phyloP scores from a whole-genome alignment of 1,140 invertebrate genomes.

The Amphibalanus amphitrite region DNA sequence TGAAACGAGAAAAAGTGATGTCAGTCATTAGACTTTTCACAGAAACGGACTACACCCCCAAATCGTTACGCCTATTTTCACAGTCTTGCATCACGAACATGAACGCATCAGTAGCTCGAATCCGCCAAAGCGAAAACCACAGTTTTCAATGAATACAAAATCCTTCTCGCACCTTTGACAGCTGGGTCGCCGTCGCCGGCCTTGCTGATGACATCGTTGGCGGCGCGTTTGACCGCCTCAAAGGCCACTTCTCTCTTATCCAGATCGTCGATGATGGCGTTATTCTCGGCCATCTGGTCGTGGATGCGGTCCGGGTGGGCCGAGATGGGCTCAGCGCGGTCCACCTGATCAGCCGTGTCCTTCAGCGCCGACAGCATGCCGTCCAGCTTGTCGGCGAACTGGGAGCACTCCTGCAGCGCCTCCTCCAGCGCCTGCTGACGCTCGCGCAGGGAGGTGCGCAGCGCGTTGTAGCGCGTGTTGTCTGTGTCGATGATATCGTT shows the following conservation, averaged over 20 bases:
- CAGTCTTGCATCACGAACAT: no score
- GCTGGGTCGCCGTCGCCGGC: constrained; percentile 78
- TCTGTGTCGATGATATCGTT: constrained; percentile 72
- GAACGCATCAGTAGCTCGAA: no score
- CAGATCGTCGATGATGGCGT: constrained; percentile 70
- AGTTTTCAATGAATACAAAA: no score
- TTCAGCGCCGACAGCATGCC: constrained; percentile 82
- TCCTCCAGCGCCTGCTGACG: constrained; percentile 80
- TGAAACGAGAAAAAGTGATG: constrained; percentile 6
- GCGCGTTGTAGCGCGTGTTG: constrained; percentile 68
- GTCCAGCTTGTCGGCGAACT: constrained; percentile 89
- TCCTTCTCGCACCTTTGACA: constrained; percentile 42
- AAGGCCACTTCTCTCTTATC: constrained; percentile 80
- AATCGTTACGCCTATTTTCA: no score
- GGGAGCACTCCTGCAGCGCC: constrained; percentile 55
- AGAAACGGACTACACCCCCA: no score
- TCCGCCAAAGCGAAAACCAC: no score
- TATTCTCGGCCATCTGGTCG: constrained; percentile 90
- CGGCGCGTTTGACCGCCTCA: constrained; percentile 74
- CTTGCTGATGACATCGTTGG: constrained; percentile 85
- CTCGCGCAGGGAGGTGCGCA: constrained; percentile 62
- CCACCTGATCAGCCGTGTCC: constrained; percentile 72
- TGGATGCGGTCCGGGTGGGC: constrained; percentile 83
- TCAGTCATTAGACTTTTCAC: no score
- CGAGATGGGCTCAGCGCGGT: constrained; percentile 76